Conservation (phyloP, 35 echinoderm and acorn worm genomes). For the Anneissia japonica region DNA sequence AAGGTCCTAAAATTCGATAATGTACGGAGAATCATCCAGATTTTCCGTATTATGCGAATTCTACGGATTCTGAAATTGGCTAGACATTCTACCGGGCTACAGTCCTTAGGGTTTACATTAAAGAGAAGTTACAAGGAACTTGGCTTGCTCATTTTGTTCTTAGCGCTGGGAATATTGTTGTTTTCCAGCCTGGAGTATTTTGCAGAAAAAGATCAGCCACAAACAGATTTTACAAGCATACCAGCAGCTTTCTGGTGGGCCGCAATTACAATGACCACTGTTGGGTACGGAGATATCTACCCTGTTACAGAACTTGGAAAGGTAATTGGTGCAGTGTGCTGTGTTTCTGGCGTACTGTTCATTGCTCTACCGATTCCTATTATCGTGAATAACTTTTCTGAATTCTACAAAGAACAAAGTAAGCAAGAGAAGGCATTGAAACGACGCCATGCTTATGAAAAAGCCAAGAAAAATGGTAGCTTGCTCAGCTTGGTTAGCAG, state of each 20-base stretch:
- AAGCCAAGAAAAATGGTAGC: slow-evolving; percentile 68
- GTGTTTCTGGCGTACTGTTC: slow-evolving; percentile 91
- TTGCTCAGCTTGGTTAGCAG: slow-evolving; percentile 68
- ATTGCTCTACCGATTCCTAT: slow-evolving; percentile 97
- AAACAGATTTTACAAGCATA: slow-evolving; percentile 74
- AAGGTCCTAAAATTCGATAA: slow-evolving; percentile 93
- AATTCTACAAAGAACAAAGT: slow-evolving; percentile 90
- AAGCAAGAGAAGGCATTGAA: slow-evolving; percentile 87
- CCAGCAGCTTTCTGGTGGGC: slow-evolving; percentile 98
- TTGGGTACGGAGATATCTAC: slow-evolving; percentile 93
- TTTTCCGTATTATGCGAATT: slow-evolving; percentile 93
- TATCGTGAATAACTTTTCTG: slow-evolving; percentile 98
- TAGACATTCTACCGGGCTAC: slow-evolving; percentile 87
- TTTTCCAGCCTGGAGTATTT: slow-evolving; percentile 98
- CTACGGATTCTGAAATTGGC: slow-evolving; percentile 94
- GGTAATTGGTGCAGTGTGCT: slow-evolving; percentile 82
- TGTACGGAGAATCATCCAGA: slow-evolving; percentile 85
- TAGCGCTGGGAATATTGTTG: slow-evolving; percentile 92
- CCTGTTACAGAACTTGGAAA: slow-evolving; percentile 70
- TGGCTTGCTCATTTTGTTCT: slow-evolving; percentile 74
- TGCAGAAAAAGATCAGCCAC: slow-evolving; percentile 67
- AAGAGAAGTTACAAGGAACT: slow-evolving; percentile 92
- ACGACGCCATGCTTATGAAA: slow-evolving; percentile 58
- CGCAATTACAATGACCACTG: slow-evolving; percentile 96
- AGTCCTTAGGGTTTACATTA: slow-evolving; percentile 76